phyloP scores from a whole-genome alignment of 2,113 vertebrate genomes.

The Gambusia affinis region DNA sequence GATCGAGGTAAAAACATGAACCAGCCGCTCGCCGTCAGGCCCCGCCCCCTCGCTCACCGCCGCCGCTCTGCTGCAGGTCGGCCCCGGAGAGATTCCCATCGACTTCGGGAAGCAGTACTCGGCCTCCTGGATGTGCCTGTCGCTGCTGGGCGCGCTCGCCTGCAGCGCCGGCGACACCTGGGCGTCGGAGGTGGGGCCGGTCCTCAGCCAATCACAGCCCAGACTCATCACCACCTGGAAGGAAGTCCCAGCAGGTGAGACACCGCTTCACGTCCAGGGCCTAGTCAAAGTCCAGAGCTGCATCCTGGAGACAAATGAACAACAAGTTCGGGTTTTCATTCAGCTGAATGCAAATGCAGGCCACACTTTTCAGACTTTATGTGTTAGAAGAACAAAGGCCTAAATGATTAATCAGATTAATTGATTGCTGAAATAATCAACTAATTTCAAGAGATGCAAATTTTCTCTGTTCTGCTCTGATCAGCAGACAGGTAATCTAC shows the following conservation, averaged over 20 bases:
- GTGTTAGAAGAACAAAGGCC: no score
- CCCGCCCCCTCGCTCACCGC: not conserved
- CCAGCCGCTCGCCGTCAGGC: not conserved
- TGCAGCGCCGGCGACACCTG: conserved; percentile 93
- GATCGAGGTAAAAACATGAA: conserved; percentile 84
- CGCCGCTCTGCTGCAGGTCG: conserved; percentile 68
- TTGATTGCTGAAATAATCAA: no score
- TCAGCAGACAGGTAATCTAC: no score
- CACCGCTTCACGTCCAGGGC: not conserved
- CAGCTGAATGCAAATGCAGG: not conserved
- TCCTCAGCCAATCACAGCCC: conserved; percentile 86
- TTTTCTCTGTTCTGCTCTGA: no score
- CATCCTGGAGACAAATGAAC: no score
- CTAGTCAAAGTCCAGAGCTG: no score
- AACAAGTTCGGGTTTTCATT: not conserved
- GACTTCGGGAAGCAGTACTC: conserved; percentile 92
- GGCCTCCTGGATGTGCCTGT: conserved; percentile 95
- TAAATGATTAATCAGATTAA: no score
- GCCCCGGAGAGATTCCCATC: conserved; percentile 92
- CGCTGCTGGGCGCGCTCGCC: conserved; percentile 91
- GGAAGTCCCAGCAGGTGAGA: conserved; percentile 90
- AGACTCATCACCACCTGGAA: conserved; percentile 94
- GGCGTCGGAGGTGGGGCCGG: conserved; percentile 92
- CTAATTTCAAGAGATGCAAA: no score
- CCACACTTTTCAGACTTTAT: not conserved